A percentile compares a stretch with the other conserved stretches of the same genome.
phyloP scores from a whole-genome alignment of 1,140 invertebrate genomes.

The Eupristina koningsbergeri region DNA sequence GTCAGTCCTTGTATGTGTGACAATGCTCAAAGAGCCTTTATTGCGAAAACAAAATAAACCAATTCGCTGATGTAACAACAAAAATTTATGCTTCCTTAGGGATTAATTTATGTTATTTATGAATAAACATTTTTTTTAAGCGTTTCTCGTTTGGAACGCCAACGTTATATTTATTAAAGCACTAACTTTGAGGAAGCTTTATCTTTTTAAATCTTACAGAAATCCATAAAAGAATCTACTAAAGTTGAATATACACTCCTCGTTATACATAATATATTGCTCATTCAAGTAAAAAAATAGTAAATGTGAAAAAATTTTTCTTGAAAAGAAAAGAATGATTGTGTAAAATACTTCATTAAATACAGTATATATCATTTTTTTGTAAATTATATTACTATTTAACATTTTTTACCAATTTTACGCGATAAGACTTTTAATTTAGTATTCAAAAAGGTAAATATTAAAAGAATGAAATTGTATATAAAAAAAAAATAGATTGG shows the following conservation, averaged over 20 bases:
- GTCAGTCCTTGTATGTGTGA: neutral
- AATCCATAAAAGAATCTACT: neutral
- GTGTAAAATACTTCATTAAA: neutral
- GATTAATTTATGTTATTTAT: conserved; percentile 7
- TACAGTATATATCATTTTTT: no score
- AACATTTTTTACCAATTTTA: no score
- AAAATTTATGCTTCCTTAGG: neutral
- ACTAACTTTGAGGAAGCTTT: neutral
- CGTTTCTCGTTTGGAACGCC: neutral
- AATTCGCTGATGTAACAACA: neutral
- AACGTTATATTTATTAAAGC: neutral
- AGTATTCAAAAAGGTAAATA: no score
- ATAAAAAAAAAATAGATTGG: no score
- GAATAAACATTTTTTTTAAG: neutral
- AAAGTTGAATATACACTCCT: neutral
- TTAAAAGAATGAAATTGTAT: no score
- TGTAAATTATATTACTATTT: no score
- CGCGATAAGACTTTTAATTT: no score
- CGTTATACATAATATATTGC: neutral
- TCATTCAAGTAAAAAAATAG: neutral
- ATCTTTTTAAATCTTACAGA: neutral
- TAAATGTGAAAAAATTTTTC: neutral
- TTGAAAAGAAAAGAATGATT: neutral
- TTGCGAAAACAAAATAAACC: neutral
- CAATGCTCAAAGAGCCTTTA: neutral